Base-by-base conservation (phyloP, 2,888 invertebrate genomes). In the Papilio elwesi region DNA sequence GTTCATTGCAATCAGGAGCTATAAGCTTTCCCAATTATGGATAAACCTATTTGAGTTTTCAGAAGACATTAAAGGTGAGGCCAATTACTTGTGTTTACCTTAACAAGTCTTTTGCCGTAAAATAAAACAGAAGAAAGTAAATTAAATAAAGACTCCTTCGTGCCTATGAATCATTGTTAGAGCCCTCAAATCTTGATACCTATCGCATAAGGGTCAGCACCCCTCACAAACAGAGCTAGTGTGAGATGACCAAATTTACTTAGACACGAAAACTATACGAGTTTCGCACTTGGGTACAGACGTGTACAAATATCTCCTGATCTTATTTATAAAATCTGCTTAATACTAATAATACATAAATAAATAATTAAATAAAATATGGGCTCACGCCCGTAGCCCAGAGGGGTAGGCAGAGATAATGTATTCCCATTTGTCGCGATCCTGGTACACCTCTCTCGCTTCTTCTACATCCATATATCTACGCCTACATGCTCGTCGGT, bases 161-260 rank as follows among this genome's bases (percentile, higher is more conserved):
- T 74, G 74, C 77, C 85, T 81, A 89, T 92, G 88, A 91, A 89
- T 92, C 90, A 91, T 87, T 83, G 89, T 89, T 86, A 87, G 86
- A 81, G 84, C 87, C 84, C 90, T 87, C 87, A 89, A 92, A 92
- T 92, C 91, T 88, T 88, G 88, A 88, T 87, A 86, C 82, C 81
- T 84, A 76, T 77, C 78, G 76, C 71, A 48, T 68, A 73, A 80
- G 83, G 85, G 86, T 79, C 78, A 81, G 87, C 59, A 85, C 88
- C 91, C 91, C 89, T 92, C 90, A 88, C 90, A 90, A 91, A 88
- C 87, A 86, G 82, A 86, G 89, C 88, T 89, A 90, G 90, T 88
- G 85, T 82, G 90, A 87, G 91, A 92, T 91, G 92, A 86, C 91
- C 93, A 92, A 92, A 93, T 92, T 93, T 92, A 92, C 92, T 93